Percentiles rank a stretch among this genome's conserved stretches.
These are phyloP conservation scores for Pecten maximus DNA, from an alignment of 2,888 invertebrate genomes.

Conservation along the genomic window DNA sequence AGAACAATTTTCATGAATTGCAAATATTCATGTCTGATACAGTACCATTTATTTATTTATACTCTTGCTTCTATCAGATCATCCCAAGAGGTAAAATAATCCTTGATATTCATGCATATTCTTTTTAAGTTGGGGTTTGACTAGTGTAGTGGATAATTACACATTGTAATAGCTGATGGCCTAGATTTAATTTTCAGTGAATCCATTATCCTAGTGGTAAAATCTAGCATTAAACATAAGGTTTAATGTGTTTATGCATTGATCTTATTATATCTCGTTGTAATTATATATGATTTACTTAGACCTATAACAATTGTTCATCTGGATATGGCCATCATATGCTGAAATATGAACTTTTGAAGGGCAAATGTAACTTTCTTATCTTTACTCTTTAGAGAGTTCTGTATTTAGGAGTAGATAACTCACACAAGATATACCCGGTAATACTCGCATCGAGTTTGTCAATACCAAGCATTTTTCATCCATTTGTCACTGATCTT, in stretches of 20 bases:
- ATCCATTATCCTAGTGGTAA: neutral
- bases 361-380: slow-evolving; percentile 9
- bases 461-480: neutral
- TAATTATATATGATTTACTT: no score
- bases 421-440: neutral
- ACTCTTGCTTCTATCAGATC: neutral
- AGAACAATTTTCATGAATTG: neutral
- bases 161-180: neutral
- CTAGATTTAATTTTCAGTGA: neutral
- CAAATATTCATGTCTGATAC: neutral
- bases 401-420: neutral
- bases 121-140: neutral
- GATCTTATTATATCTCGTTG: neutral
- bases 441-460: neutral
- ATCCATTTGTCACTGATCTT: neutral
- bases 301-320: neutral
- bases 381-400: neutral
- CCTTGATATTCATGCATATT: neutral
- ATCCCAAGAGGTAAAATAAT: neutral
- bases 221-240: neutral
- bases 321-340: neutral
- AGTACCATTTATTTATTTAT: neutral
- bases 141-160: neutral
- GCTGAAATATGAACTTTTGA: neutral
- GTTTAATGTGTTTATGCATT: neutral